These are phyloP conservation scores for Sinocyclocheilus maitianheensis DNA, from an alignment of 2,113 vertebrate species.

Conservation along the genomic window DNA sequence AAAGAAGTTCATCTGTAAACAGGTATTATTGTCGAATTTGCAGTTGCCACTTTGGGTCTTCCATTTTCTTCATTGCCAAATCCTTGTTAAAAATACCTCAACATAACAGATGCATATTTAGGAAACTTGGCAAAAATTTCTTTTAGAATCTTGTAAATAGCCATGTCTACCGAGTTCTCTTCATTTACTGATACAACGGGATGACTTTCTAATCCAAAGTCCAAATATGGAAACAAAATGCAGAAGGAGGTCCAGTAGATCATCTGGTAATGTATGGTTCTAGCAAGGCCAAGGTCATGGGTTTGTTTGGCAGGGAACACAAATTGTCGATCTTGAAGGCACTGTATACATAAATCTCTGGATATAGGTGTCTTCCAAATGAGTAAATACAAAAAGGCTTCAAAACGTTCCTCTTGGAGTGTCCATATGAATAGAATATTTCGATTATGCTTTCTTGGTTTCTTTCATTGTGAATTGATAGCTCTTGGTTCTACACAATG, in stretches of 20 bases:
- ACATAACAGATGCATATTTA: not conserved
- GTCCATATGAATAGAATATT: not conserved
- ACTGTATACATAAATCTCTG: not conserved
- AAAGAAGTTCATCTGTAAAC: not conserved
- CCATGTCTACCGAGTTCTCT: not conserved
- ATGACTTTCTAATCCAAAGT: not conserved
- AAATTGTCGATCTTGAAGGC: not conserved
- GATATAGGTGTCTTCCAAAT: not conserved
- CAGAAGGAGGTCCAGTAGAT: too few species aligned
- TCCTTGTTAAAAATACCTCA: not conserved
- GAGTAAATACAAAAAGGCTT: not conserved
- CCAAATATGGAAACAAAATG: not conserved
- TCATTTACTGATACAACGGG: not conserved
- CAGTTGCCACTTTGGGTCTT: not conserved
- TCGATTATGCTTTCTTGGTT: not conserved
- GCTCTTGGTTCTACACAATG: not conserved
- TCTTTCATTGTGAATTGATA: not conserved
- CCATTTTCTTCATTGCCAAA: not conserved
- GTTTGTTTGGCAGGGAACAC: not conserved
- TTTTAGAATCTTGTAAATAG: not conserved
- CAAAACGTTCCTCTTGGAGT: not conserved
- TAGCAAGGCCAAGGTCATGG: not conserved
- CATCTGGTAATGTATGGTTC: not conserved
- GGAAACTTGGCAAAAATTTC: not conserved
- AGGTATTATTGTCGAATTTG: not conserved